Evolutionary conservation across 2,113 vertebrate genomes (phyloP).

Genomic region (Pseudolaguvia tuberculata): DNA sequence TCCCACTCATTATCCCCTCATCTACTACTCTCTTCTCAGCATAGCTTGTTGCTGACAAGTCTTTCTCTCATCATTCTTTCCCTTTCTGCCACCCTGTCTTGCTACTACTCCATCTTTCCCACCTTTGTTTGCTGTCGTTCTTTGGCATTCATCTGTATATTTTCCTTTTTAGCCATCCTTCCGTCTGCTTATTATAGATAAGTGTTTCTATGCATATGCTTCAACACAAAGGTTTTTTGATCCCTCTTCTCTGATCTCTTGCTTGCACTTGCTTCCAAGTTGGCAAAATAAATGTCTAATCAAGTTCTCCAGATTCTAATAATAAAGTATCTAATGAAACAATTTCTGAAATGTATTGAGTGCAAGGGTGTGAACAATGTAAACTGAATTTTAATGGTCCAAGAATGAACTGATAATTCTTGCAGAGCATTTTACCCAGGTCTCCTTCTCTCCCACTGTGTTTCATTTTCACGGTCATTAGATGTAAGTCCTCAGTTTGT

Average conservation of each 20-base stretch:
- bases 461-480: not conserved
- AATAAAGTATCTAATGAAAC: not conserved
- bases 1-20: conserved; percentile 49
- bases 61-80: conserved; percentile 15
- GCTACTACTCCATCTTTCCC: conserved; percentile 22
- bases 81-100: not conserved
- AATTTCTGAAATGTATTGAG: not conserved
- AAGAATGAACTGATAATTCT: not conserved
- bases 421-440: not conserved
- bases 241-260: conserved; percentile 7
- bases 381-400: not conserved
- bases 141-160: not conserved
- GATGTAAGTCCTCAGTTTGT: not conserved
- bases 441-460: not conserved
- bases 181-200: conserved; percentile 15
- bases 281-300: conserved; percentile 15
- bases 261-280: conserved; percentile 8
- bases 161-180: not conserved
- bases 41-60: conserved; percentile 30
- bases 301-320: conserved; percentile 13
- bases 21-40: conserved; percentile 35
- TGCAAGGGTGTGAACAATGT: not conserved
- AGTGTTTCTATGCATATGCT: not conserved
- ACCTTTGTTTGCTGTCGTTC: conserved; percentile 10
- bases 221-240: conserved; percentile 6